These are phyloP conservation scores for Eucidaris tribuloides DNA, from an alignment of 35 echinoderm and acorn worm genomes.

Conservation along the genomic window DNA sequence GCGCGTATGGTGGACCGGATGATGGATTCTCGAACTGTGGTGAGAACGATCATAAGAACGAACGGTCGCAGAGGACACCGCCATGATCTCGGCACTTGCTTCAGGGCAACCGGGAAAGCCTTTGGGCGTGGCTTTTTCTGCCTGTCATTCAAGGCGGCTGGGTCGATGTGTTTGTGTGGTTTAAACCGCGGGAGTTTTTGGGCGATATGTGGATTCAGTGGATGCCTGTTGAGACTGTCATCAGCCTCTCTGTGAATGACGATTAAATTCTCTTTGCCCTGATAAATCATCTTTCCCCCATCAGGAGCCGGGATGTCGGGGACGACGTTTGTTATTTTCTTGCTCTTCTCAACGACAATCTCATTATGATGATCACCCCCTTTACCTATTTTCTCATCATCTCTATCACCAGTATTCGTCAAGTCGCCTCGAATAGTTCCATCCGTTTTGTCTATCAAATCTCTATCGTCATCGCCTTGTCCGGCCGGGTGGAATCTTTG, in stretches of 20 bases:
- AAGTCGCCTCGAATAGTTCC: too few species aligned
- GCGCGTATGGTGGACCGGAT: constrained; percentile 53
- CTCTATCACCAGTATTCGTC: neutral
- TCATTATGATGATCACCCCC: neutral
- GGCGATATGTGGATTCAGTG: neutral
- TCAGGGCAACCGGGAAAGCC: constrained; percentile 65
- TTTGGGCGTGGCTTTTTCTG: constrained; percentile 53
- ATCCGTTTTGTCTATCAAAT: too few species aligned
- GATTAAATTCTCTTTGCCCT: neutral
- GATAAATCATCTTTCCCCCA: neutral
- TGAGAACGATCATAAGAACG: constrained; percentile 57
- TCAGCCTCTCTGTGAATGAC: neutral
- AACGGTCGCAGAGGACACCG: constrained; percentile 31
- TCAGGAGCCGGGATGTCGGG: neutral
- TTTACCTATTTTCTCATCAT: neutral
- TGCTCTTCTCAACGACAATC: neutral
- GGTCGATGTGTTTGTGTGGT: neutral
- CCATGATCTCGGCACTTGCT: constrained; percentile 14
- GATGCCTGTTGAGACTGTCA: neutral
- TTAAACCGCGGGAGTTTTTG: neutral
- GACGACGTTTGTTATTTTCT: neutral
- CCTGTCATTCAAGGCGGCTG: too few species aligned
- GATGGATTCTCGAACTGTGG: neutral
- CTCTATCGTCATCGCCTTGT: neutral
- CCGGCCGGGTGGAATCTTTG: neutral